Conservation (phyloP, 1,140 invertebrate genomes). For the Drosophila sp. region DNA sequence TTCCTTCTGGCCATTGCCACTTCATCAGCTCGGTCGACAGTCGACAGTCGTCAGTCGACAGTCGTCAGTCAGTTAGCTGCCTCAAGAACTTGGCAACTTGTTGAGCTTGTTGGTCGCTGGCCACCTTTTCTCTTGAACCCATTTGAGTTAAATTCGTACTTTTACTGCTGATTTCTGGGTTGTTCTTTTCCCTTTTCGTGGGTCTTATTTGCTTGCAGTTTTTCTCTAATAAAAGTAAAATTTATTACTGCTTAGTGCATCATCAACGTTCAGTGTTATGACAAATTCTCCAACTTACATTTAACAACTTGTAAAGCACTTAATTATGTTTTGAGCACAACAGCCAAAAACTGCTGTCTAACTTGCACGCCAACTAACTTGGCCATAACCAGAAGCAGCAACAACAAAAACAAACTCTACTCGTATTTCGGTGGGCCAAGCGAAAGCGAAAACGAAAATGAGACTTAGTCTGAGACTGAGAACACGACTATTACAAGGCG, state of each 20-base stretch:
- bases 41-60: constrained; percentile 39
- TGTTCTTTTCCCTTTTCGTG: constrained; percentile 53
- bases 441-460: constrained; percentile 45
- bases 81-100: constrained; percentile 65
- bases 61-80: constrained; percentile 35
- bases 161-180: constrained; percentile 68
- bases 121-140: constrained; percentile 10
- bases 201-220: constrained; percentile 64
- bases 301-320: constrained; percentile 76
- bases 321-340: constrained; percentile 78
- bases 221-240: constrained; percentile 77
- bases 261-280: constrained; percentile 67
- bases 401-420: constrained; percentile 21
- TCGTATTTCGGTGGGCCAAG: constrained; percentile 31
- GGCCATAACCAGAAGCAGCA: constrained; percentile 15
- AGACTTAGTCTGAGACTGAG: constrained; percentile 49
- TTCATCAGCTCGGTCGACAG: constrained; percentile 69
- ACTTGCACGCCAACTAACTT: constrained; percentile 34
- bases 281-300: constrained; percentile 66
- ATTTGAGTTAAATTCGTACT: constrained; percentile 64
- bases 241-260: constrained; percentile 77
- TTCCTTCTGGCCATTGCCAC: constrained; percentile 65
- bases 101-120: constrained; percentile 53
- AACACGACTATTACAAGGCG: constrained; percentile 73
- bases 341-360: constrained; percentile 49